Conservation (phyloP, 2,888 invertebrate species). For the Cryptophagus acutangulus region DNA sequence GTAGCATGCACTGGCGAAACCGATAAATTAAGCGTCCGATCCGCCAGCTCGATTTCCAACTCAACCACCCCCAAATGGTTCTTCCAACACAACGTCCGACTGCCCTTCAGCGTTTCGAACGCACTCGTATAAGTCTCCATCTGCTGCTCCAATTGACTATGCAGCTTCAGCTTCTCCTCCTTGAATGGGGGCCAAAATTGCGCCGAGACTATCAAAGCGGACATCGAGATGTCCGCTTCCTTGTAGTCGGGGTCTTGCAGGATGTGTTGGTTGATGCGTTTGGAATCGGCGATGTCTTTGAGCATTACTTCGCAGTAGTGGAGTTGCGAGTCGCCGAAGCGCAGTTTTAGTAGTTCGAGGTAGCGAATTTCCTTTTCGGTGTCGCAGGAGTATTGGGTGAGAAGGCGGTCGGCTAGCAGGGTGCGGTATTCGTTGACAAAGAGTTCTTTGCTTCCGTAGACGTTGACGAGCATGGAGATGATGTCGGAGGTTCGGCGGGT, state of each 20-base stretch:
- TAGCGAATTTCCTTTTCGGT: constrained; percentile 89
- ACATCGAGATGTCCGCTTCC: constrained; percentile 56
- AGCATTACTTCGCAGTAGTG: constrained; percentile 99
- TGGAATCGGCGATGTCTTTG: constrained; percentile 94
- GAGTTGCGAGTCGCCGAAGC: constrained; percentile 93
- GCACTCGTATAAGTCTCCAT: constrained; percentile 82
- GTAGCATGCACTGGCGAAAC: constrained; percentile 93
- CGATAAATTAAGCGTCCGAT: constrained; percentile 67
- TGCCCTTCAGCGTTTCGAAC: constrained; percentile 87
- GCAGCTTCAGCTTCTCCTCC: constrained; percentile 86
- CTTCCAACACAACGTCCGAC: constrained; percentile 90
- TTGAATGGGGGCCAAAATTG: constrained; percentile 98
- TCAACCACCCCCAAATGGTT: constrained; percentile 88
- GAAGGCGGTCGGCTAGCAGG: constrained; percentile 81
- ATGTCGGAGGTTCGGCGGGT: constrained; percentile 74
- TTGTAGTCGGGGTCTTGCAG: constrained; percentile 64
- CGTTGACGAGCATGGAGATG: constrained; percentile 96
- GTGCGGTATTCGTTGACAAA: constrained; percentile 98
- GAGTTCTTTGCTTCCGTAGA: constrained; percentile 96
- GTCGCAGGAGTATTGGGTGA: constrained; percentile 80
- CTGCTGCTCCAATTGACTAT: constrained; percentile 71
- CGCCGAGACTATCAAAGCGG: constrained; percentile 90
- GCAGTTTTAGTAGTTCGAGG: constrained; percentile 84
- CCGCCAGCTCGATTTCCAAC: constrained; percentile 83
- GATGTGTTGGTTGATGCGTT: constrained; percentile 82